Base-by-base conservation (phyloP, 2,113 vertebrate genomes). In the Solenodon paradoxus region DNA sequence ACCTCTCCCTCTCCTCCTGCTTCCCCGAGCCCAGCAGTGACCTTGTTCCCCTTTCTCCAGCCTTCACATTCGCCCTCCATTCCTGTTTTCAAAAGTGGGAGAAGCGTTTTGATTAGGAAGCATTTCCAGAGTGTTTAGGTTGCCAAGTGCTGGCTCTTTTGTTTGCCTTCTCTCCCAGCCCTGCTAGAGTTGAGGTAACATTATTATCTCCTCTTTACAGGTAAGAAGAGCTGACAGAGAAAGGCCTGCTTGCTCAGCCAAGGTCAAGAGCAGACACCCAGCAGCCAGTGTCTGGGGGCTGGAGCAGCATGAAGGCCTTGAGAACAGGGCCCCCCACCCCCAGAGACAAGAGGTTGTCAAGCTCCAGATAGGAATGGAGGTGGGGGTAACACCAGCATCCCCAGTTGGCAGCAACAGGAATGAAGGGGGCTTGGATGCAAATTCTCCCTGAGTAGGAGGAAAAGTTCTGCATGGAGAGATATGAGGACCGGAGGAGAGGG, bases 21-120 rank as follows among this genome's bases (percentile, higher is more conserved):
- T 9, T n/a, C 19, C 53, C 35, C 12, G 1, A 78, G n/a, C n/a
- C n/a, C n/a, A 53, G 45, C 86, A 7, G 49, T 86, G 95, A 90
- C 88, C 85, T 30, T 26, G 8, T 32, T 89, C 63, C 47, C 49
- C 74, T 61, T 22, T 40, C 88, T 78, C 0, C 0, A 32, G 38
- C 53, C 35, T 96, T 79, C n/a, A 26, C 55, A 19, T 15, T n/a
- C 86, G 74, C 22, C 40, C 61, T 64, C 81, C 38, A 10, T 42
- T 71, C 83, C 71, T 95, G 69, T 57, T 89, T 94, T 96, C 81
- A 83, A 89, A 94, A 59, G 64, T 19, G 26, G 74, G 78, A 8
- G 87, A 90, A 61, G 71, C 86, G 20, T 96, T 97, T 88, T 96
- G 94, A 96, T 95, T 93, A 95, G 35, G 53, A 92, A 94, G 95